These are phyloP conservation scores for Lethocerus indicus DNA, from an alignment of 1,140 invertebrate genomes.

Conservation along the genomic window DNA sequence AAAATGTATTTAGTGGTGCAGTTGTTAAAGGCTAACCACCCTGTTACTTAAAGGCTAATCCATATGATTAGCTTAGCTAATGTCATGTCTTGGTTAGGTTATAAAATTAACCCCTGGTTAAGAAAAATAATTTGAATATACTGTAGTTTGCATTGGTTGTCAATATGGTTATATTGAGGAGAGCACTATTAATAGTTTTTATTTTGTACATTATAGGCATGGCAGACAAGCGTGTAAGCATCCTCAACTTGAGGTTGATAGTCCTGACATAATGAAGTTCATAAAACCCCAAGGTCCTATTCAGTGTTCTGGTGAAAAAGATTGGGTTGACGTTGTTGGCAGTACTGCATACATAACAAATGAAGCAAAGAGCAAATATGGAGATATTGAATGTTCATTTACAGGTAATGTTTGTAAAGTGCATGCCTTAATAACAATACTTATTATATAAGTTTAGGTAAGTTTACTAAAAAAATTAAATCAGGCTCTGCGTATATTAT, in stretches of 20 bases:
- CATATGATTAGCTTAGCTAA: no score
- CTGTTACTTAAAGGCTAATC: no score
- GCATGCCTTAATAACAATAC: background rate
- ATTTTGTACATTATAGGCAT: conserved; percentile 11
- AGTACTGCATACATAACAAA: conserved; percentile 21
- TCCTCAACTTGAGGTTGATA: conserved; percentile 41
- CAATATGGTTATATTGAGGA: no score
- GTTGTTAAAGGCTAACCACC: no score
- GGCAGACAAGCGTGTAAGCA: conserved; percentile 33
- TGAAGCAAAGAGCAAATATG: conserved; percentile 19
- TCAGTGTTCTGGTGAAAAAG: conserved; percentile 33
- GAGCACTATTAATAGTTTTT: no score
- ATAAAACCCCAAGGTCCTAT: conserved; percentile 38
- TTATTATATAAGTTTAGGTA: background rate
- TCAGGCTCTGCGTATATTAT: no score
- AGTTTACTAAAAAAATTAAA: background rate
- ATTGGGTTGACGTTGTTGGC: conserved; percentile 32
- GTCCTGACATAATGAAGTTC: conserved; percentile 49
- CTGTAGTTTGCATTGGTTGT: no score
- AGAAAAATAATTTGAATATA: no score
- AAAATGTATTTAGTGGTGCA: no score
- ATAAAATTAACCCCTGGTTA: no score
- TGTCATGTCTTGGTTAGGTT: no score
- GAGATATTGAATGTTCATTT: conserved; percentile 22
- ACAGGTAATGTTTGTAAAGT: conserved; percentile 15